Evolutionary conservation across 2,797 vertebrate genomes (phyloP).

Genomic region (Mormyrus hasselquistii): DNA sequence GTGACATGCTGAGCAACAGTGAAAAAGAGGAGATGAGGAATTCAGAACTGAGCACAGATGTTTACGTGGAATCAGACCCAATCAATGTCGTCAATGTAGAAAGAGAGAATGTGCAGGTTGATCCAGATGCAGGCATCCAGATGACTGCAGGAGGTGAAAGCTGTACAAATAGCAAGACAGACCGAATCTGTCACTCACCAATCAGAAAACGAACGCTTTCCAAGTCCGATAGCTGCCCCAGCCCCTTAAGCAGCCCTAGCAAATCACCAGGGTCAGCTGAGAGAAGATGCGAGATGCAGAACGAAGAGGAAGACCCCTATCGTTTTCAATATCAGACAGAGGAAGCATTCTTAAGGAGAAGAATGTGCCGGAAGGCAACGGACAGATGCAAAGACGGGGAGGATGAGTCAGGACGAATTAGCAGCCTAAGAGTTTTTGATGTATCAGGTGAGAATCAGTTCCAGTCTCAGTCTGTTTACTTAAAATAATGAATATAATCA

Average conservation of each 20-base stretch:
- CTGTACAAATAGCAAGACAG: slow-evolving; percentile 35
- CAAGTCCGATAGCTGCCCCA: slow-evolving; percentile 59
- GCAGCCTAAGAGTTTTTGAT: slow-evolving; percentile 63
- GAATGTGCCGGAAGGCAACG: slow-evolving; percentile 53
- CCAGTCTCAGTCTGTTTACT: not conserved
- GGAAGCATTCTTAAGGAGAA: slow-evolving; percentile 44
- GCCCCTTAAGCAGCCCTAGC: slow-evolving; percentile 41
- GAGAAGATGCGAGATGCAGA: slow-evolving; percentile 9
- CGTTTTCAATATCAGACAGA: slow-evolving; percentile 56
- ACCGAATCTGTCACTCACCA: slow-evolving; percentile 36
- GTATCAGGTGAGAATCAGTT: slow-evolving; percentile 53
- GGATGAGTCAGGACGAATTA: slow-evolving; percentile 57
- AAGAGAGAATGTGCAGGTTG: not conserved
- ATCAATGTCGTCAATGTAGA: slow-evolving; percentile 28
- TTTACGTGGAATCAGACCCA: slow-evolving; percentile 13
- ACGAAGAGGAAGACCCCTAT: slow-evolving; percentile 32
- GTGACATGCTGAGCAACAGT: slow-evolving; percentile 43
- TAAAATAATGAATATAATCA: not conserved
- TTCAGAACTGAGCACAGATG: slow-evolving; percentile 23
- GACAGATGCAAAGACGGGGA: slow-evolving; percentile 46
- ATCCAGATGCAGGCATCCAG: not conserved
- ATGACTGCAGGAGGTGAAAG: slow-evolving; percentile 22
- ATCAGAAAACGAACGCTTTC: slow-evolving; percentile 46
- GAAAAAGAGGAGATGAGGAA: slow-evolving; percentile 29
- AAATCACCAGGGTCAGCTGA: slow-evolving; percentile 26